phyloP scores from a whole-genome alignment of 2,113 vertebrate genomes.

The Paraplagusia blochii region DNA sequence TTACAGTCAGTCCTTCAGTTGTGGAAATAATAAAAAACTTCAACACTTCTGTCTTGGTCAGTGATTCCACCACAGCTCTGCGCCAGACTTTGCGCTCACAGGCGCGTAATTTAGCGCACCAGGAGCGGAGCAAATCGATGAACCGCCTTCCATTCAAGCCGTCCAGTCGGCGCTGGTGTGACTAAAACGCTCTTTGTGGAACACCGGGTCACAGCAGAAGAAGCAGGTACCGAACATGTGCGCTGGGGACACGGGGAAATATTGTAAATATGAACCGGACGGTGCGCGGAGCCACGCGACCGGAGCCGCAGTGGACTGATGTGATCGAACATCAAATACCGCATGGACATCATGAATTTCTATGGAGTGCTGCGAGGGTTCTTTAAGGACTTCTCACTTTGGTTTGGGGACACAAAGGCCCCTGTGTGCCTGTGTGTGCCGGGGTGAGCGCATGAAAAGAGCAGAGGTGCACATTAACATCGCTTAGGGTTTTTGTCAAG shows the following conservation, averaged over 20 bases:
- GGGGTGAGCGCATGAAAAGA: slow-evolving; percentile 76
- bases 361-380: slow-evolving; percentile 77
- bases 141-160: slow-evolving; percentile 73
- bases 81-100: slow-evolving; percentile 35
- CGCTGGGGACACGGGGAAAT: slow-evolving; percentile 14
- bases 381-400: slow-evolving; percentile 79
- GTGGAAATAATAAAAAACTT: no score
- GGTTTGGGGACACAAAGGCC: slow-evolving; percentile 68
- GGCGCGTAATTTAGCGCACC: slow-evolving; percentile 35
- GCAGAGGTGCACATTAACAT: slow-evolving; percentile 80
- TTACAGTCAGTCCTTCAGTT: no score
- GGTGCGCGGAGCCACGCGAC: slow-evolving; percentile 69
- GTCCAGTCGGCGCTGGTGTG: slow-evolving; percentile 50
- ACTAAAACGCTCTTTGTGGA: slow-evolving; percentile 52
- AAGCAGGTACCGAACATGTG: slow-evolving; percentile 57
- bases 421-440: slow-evolving; percentile 72
- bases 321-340: slow-evolving; percentile 74
- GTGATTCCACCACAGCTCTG: neutral
- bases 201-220: slow-evolving; percentile 28
- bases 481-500: slow-evolving; percentile 79
- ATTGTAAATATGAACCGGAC: slow-evolving; percentile 45
- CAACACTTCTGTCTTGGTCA: no score
- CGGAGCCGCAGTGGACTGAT: slow-evolving; percentile 53
- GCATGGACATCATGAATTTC: slow-evolving; percentile 78
- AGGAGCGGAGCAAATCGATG: slow-evolving; percentile 77